Evolutionary conservation across 2,797 vertebrate species (phyloP).

Genomic region (Spinus pinus): DNA sequence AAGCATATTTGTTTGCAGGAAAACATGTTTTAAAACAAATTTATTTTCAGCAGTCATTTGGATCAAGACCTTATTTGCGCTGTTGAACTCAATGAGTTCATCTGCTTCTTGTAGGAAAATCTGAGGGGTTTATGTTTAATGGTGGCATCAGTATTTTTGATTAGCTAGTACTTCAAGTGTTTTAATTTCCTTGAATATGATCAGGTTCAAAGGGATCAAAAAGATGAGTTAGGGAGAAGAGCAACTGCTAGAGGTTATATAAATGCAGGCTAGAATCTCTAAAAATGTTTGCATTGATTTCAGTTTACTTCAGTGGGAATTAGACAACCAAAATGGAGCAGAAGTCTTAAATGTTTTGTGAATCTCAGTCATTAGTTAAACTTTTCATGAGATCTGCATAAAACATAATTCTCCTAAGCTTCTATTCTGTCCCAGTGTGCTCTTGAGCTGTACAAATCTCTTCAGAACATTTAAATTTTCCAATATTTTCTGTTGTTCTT

Average conservation of each 20-base stretch:
- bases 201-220: background rate
- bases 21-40: background rate
- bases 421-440: background rate
- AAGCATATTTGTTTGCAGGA: background rate
- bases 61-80: background rate
- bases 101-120: background rate
- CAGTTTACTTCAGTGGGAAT: background rate
- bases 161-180: background rate
- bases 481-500: background rate
- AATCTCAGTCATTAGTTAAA: background rate
- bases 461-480: background rate
- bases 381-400: background rate
- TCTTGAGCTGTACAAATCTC: background rate
- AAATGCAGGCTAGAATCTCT: background rate
- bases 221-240: background rate
- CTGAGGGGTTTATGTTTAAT: background rate
- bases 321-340: background rate
- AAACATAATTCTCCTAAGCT: background rate
- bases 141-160: background rate
- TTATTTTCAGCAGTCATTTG: background rate
- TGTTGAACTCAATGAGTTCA: background rate
- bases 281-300: background rate
- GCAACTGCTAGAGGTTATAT: background rate
- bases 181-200: background rate
- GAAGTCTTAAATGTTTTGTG: background rate